Percentiles rank a stretch among this genome's conserved stretches.
Conservation (phyloP, 2,113 vertebrate genomes). For the Ramphastos sulfuratus region DNA sequence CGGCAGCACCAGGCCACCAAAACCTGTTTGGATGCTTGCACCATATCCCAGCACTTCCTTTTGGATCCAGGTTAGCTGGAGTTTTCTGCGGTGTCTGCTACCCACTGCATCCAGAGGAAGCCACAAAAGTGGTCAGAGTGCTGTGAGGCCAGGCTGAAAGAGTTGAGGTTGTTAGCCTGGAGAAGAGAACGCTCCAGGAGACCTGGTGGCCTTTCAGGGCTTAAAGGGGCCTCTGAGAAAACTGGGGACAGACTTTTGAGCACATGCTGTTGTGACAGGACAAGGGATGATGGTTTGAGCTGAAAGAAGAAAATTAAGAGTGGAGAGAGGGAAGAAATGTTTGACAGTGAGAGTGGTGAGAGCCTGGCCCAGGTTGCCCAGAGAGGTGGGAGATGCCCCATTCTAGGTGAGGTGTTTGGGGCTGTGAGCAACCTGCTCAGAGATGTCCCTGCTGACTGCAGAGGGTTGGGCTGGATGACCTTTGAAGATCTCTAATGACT, state of each 20-base stretch:
- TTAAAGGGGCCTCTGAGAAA: not conserved
- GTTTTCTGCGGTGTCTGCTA: not conserved
- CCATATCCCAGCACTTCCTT: not conserved
- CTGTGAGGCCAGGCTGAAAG: not conserved
- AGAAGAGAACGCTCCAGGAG: not conserved
- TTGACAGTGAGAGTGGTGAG: not conserved
- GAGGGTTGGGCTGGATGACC: not conserved
- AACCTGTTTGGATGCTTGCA: not conserved
- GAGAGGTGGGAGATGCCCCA: too few species aligned
- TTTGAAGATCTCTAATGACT: not conserved
- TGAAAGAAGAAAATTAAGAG: not conserved
- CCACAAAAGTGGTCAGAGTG: not conserved
- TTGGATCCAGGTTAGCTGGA: not conserved
- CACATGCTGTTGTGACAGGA: not conserved
- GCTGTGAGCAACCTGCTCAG: not conserved
- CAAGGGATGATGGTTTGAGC: not conserved
- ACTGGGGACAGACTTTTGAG: not conserved
- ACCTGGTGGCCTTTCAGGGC: not conserved
- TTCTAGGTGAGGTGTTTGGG: too few species aligned
- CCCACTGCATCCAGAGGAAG: not conserved
- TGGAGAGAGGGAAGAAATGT: not conserved
- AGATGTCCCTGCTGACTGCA: not conserved
- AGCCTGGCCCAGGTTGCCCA: too few species aligned
- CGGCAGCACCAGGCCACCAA: not conserved
- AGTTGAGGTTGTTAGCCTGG: not conserved